Evolutionary conservation across 2,888 invertebrate species (phyloP).

Genomic region (Drosophila lutescens): DNA sequence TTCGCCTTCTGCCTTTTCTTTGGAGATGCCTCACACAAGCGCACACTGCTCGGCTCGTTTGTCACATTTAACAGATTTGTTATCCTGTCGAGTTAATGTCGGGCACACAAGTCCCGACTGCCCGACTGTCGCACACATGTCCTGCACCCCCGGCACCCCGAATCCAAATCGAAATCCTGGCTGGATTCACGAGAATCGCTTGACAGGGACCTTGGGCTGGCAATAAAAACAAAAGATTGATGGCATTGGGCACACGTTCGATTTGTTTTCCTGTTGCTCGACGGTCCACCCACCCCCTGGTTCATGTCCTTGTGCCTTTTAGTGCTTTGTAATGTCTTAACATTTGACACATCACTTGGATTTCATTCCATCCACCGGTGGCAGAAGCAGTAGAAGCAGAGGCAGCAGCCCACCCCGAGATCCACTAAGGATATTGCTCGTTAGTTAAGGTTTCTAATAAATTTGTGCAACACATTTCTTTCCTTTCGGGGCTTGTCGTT

Average conservation of each 20-base stretch:
- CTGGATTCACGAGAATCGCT: slow-evolving; percentile 66
- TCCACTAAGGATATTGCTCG: slow-evolving; percentile 77
- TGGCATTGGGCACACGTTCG: slow-evolving; percentile 81
- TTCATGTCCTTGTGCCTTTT: slow-evolving; percentile 56
- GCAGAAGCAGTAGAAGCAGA: not conserved
- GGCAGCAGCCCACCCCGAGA: slow-evolving; percentile 5
- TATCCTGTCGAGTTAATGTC: slow-evolving; percentile 84
- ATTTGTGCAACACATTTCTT: slow-evolving; percentile 81
- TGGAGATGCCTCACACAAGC: slow-evolving; percentile 34
- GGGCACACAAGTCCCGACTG: slow-evolving; percentile 66
- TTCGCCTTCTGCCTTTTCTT: slow-evolving; percentile 39
- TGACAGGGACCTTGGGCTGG: slow-evolving; percentile 64
- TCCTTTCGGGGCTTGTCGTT: slow-evolving; percentile 24
- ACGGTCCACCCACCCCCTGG: slow-evolving; percentile 50
- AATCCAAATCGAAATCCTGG: slow-evolving; percentile 40
- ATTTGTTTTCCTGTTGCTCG: slow-evolving; percentile 80
- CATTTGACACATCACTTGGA: slow-evolving; percentile 83
- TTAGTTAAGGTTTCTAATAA: slow-evolving; percentile 81
- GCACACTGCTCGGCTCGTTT: slow-evolving; percentile 75
- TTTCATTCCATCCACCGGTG: slow-evolving; percentile 50
- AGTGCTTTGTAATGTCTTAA: slow-evolving; percentile 83
- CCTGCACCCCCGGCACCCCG: slow-evolving; percentile 17
- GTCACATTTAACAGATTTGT: slow-evolving; percentile 84
- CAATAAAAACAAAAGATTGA: slow-evolving; percentile 82
- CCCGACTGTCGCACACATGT: slow-evolving; percentile 44